Base-by-base conservation (phyloP, 1,140 invertebrate species). In the Anthonomus grandis region DNA sequence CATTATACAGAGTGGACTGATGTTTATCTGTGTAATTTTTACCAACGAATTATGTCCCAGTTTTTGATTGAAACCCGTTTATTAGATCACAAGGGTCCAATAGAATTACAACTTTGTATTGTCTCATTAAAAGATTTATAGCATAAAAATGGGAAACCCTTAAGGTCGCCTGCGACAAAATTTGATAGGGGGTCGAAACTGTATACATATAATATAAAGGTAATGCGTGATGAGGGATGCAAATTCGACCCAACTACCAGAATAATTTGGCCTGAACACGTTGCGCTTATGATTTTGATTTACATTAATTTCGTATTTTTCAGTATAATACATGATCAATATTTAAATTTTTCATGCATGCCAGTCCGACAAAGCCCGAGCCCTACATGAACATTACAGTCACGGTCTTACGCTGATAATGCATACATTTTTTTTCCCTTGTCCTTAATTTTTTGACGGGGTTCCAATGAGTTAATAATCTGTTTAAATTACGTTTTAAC, bases 301-400 rank as follows among this genome's bases (percentile, higher is more conserved):
- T 72, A 70, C 70, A 72, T 72, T 72, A 70, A 72, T 72, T 72
- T 68, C 70, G 67, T 72, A 70, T 72, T 72, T 70, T 72, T 72
- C 70, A 72, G 61, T 63, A 66, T 67, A 68, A 68, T 69, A 64
- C 65, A 59, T 68, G 64, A 67, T 70, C 68, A 63, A 70, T 70
- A 70, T 69, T 67, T 65, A 64, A 66, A 65, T 66, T 68, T 62
- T 63, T 64, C 61, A 59, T 65, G 61, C 62, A 58, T 53, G 57
- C 47, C 57, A 45, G 24, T 50, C 47, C n/a, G n/a, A 48, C 21
- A 44, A 21, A 25, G 13, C 22, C 13, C 50, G 13, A 34, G 34
- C 17, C 6, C 12, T 6, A 47, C 54, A 56, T 56, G 54, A 56
- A 47, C 23, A 47, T 58, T 60, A 54, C 50, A 63, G 56, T 63